phyloP scores from a whole-genome alignment of 2,888 invertebrate genomes.

The Drosophila glabriapex region DNA sequence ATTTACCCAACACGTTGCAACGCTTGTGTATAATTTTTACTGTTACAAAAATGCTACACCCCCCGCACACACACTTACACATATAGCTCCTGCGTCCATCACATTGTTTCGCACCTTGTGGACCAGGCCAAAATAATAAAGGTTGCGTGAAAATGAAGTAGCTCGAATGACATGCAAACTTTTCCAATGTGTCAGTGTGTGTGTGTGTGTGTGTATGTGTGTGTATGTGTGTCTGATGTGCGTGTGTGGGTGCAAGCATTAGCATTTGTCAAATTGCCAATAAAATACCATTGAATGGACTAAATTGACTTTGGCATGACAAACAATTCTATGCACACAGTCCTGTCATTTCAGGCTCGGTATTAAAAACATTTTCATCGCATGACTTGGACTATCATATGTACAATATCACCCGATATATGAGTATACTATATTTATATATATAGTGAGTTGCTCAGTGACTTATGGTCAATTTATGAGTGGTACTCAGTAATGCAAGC shows the following conservation, averaged over 20 bases:
- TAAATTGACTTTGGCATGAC: conserved; percentile 80
- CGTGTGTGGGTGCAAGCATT: conserved; percentile 46
- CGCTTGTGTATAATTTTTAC: conserved; percentile 56
- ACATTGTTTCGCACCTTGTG: conserved; percentile 69
- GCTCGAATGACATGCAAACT: conserved; percentile 79
- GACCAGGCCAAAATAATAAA: conserved; percentile 14
- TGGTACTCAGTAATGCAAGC: conserved; percentile 11
- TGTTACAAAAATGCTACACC: conserved; percentile 10
- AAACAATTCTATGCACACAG: conserved; percentile 66
- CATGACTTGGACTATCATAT: conserved; percentile 65
- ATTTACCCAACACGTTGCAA: conserved; percentile 43
- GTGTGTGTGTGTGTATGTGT: not conserved
- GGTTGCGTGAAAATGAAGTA: conserved; percentile 60
- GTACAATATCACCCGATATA: conserved; percentile 21
- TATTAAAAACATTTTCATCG: conserved; percentile 62
- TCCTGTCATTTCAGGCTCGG: conserved; percentile 17
- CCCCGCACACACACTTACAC: not conserved
- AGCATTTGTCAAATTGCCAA: conserved; percentile 77
- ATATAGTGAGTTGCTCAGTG: conserved; percentile 38
- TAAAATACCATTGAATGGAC: conserved; percentile 75
- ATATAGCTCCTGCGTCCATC: not conserved
- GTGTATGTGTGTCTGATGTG: not conserved
- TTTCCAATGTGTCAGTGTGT: conserved; percentile 26
- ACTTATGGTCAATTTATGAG: conserved; percentile 38
- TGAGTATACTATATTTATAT: conserved; percentile 6